These are phyloP conservation scores for Leptogaster cylindrica DNA, from an alignment of 2,888 invertebrate genomes.

Conservation along the genomic window DNA sequence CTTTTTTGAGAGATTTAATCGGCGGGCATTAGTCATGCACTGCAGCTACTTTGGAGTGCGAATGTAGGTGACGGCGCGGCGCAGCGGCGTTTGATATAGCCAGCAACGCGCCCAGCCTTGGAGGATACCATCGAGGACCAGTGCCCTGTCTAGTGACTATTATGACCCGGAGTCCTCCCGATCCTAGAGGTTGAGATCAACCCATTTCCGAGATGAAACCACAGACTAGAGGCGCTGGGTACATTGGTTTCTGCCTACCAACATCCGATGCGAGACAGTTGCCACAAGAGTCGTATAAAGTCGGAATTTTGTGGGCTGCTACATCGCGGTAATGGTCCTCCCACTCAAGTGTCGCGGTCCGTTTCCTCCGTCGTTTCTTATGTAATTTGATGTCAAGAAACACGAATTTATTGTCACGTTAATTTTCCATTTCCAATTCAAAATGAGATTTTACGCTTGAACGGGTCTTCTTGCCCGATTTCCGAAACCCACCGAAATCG, in stretches of 20 bases:
- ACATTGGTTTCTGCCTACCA: background rate
- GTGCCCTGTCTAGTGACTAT: background rate
- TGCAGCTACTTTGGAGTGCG: too few species aligned
- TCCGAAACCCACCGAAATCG: too few species aligned
- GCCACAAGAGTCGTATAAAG: background rate
- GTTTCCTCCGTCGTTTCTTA: too few species aligned
- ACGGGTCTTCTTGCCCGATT: too few species aligned
- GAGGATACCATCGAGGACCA: background rate
- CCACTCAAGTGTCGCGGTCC: constrained; percentile 1
- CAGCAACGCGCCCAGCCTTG: background rate
- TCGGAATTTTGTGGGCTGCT: background rate
- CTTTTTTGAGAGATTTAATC: constrained; percentile 21
- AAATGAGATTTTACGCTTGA: too few species aligned
- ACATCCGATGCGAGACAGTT: constrained; percentile 26
- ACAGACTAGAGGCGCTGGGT: constrained; percentile 6
- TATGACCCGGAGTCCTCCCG: background rate
- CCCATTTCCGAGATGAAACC: constrained; percentile 4
- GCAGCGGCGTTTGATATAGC: background rate
- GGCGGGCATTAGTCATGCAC: constrained; percentile 14
- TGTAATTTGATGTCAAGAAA: too few species aligned
- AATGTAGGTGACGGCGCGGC: background rate
- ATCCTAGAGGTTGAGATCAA: background rate
- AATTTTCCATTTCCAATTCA: too few species aligned
- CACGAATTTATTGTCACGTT: too few species aligned
- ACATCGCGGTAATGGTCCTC: background rate